Base-by-base conservation (phyloP, 2,888 invertebrate species). In the Tetropium fuscum region DNA sequence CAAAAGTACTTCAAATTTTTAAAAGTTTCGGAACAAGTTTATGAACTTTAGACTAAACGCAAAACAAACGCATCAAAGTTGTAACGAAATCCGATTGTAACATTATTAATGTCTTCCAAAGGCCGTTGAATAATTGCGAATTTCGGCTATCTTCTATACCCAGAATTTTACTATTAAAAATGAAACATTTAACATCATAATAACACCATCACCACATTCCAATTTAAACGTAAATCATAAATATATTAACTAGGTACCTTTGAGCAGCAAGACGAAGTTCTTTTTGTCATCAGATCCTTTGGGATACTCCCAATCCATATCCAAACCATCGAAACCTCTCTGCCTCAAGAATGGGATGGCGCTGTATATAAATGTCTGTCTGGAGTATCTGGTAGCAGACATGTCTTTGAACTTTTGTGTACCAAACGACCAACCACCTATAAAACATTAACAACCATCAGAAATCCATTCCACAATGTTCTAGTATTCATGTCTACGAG, bases 401-500 rank as follows among this genome's bases (percentile, higher is more conserved):
- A 96, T 91, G 67, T 95, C 95, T 83, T 96, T 96, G 85, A 97
- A 97, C 82, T 95, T 95, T 82, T 95, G 94, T 0, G 97, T 98
- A 32, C 97, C 97, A 80, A 97, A 97, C 0, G 95, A 96, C 97
- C 97, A 97, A 56, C 97, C 97, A 82, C 94, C 94, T 93, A 80
- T 73, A 72, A 65, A 22, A 11, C 6, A 20, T 41, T n/a, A 20
- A 19, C 6, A 10, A 8, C 10, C 8, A 3, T 3, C 2, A 4
- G 30, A 3, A 34, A 36, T 16, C 10, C 11, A 10, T 32, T 32
- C 10, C 10, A 13, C 3, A 11, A 32, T 4, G 2, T 7, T 10
- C 5, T 13, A 32, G 1, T 0, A 32, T 32, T 8, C 2, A 32
- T 11, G 8, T 8, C 5, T 32, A 32, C 11, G 5, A 10, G 11